Conservation (phyloP, 1,140 invertebrate species). For the Ylistrum balloti region DNA sequence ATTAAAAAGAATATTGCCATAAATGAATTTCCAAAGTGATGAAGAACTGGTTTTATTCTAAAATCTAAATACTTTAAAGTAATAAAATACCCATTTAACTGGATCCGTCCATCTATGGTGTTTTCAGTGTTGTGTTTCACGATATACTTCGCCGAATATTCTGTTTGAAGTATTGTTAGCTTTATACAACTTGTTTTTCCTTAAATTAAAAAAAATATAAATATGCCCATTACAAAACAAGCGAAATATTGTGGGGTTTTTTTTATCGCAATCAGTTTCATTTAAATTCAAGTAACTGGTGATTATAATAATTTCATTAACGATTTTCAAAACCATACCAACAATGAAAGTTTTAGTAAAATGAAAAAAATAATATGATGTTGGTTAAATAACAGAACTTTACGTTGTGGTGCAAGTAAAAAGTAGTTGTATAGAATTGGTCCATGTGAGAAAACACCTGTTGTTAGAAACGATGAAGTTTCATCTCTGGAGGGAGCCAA, state of each 20-base stretch:
- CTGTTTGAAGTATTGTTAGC: background rate
- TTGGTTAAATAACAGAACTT: background rate
- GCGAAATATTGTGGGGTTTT: too few species aligned
- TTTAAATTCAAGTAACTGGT: too few species aligned
- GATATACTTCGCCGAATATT: background rate
- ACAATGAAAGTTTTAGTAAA: too few species aligned
- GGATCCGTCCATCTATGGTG: background rate
- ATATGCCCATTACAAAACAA: too few species aligned
- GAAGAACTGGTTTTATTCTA: background rate
- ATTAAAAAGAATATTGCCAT: background rate
- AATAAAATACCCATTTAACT: conserved; percentile 13
- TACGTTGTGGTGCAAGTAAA: background rate
- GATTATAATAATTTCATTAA: background rate
- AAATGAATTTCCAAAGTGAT: background rate
- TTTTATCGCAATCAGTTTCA: too few species aligned
- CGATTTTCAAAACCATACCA: background rate
- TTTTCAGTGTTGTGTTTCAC: background rate
- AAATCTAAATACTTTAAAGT: background rate
- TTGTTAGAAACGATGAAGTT: background rate
- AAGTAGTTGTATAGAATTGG: background rate
- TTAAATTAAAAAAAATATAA: too few species aligned
- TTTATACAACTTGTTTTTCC: too few species aligned
- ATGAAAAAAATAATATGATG: background rate
- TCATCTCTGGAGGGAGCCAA: background rate
- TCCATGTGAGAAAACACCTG: background rate